These are phyloP conservation scores for Lepus townsendii DNA, from an alignment of 2,797 vertebrate genomes.

Conservation along the genomic window DNA sequence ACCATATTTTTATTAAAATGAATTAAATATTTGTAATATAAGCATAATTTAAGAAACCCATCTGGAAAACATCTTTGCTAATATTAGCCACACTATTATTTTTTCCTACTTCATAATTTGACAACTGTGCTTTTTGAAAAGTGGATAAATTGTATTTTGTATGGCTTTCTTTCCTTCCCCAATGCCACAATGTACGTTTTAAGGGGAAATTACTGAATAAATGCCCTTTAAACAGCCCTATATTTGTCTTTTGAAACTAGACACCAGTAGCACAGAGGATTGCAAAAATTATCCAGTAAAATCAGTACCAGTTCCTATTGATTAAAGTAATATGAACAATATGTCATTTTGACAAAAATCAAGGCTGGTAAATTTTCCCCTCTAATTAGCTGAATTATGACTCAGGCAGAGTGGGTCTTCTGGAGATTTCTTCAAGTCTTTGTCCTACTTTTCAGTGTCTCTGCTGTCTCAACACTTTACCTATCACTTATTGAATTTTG, in stretches of 20 bases:
- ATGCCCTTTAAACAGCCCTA: slow-evolving; percentile 50
- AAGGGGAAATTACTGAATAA: slow-evolving; percentile 65
- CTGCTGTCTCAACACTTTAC: neutral
- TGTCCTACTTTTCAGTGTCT: neutral
- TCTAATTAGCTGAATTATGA: slow-evolving; percentile 25
- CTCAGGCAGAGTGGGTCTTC: neutral
- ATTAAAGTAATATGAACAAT: slow-evolving; percentile 60
- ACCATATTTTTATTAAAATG: slow-evolving; percentile 61
- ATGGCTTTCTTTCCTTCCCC: slow-evolving; percentile 4
- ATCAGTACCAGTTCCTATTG: neutral
- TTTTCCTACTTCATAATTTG: slow-evolving; percentile 71
- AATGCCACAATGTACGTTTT: slow-evolving; percentile 61
- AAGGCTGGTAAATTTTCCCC: slow-evolving; percentile 6
- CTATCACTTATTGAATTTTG: neutral
- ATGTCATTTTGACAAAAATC: slow-evolving; percentile 38
- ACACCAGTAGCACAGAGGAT: slow-evolving; percentile 60
- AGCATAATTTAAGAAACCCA: slow-evolving; percentile 53
- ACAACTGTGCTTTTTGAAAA: slow-evolving; percentile 56
- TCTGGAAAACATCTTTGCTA: slow-evolving; percentile 69
- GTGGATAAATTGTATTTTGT: slow-evolving; percentile 63
- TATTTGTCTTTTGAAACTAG: slow-evolving; percentile 67
- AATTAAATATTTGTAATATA: slow-evolving; percentile 69
- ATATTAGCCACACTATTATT: slow-evolving; percentile 60
- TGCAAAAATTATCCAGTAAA: slow-evolving; percentile 9
- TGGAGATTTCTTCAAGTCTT: neutral